Evolutionary conservation across 2,888 invertebrate genomes (phyloP), one percentile per base, ranked within the genome.

Genomic region (Cremastinae sp.): DNA sequence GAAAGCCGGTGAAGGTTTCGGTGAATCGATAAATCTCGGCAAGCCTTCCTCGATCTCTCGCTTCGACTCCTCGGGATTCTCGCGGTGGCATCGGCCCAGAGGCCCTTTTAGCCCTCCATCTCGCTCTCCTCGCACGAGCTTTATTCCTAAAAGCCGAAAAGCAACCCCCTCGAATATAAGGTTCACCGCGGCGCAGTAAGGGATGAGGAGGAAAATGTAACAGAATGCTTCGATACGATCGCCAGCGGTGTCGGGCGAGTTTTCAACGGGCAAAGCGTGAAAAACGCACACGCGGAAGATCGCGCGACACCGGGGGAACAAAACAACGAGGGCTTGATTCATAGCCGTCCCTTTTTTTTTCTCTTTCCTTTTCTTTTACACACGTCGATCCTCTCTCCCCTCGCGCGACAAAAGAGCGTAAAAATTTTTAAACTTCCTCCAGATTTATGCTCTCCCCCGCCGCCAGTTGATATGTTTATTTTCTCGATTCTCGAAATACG

Each of bases 21-120:
- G 72, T 70, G 51, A 74, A 77, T 77, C 77, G 70, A 77, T 77
- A 77, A 74, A 77, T 77, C 72, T 72, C 28, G 53, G 16, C 69
- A 47, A 69, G 51, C 58, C 45, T 43, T 61, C 73, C 10, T 45
- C 43, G 12, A 38, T 16, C 47, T 68, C 14, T 20, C 43, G 4
- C 9, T 34, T n/a, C 22, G 10, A 43, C 66, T 53, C 20, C 10
- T 22, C 28, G 9, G 16, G 7, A 36, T 54, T 54, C 12, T 10
- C n/a, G 8, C n/a, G 28, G 5, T 5, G 2, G 5, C 5, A 28
- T 28, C 28, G 28, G 28, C 2, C 28, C 28, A 28, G 28, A 28
- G 28, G 28, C 28, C 28, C 28, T 28, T 28, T 28, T 5, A 28
- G 28, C 56, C 16, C 59, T 59, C 22, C 8, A 10, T 43, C n/a